A percentile compares a stretch with the other conserved stretches of the same genome.
phyloP scores from a whole-genome alignment of 2,888 invertebrate genomes.

The Plutella xylostella region DNA sequence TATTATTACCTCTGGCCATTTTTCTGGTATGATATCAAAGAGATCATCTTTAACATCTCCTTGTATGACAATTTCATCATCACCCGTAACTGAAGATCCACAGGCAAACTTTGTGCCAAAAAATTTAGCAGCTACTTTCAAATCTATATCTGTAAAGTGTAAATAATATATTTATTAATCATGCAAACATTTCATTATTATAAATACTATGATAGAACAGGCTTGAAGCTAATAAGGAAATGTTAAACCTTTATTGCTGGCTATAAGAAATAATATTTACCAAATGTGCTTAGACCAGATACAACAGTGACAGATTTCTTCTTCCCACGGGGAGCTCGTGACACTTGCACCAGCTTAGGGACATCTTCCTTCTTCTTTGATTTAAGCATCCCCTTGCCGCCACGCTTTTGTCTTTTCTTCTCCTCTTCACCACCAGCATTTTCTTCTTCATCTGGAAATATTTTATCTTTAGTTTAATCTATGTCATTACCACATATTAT shows the following conservation, averaged over 20 bases:
- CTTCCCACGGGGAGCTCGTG: conserved; percentile 94
- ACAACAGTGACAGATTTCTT: conserved; percentile 99
- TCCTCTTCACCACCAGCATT: conserved; percentile 88
- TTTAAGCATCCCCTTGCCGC: conserved; percentile 96
- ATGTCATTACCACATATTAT: no score
- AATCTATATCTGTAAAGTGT: conserved; percentile 85
- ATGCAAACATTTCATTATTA: not conserved
- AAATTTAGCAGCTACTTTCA: conserved; percentile 97
- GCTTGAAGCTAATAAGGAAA: no score
- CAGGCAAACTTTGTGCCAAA: conserved; percentile 98
- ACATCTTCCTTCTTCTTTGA: conserved; percentile 94
- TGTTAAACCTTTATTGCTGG: no score
- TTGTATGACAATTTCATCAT: conserved; percentile 99
- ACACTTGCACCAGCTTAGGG: conserved; percentile 86
- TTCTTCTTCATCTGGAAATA: conserved; percentile 69
- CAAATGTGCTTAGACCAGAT: conserved; percentile 94
- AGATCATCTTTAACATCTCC: conserved; percentile 99
- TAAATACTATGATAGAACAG: not conserved
- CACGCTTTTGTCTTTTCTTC: conserved; percentile 95
- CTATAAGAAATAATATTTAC: conserved; percentile 48
- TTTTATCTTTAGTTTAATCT: not conserved
- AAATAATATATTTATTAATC: conserved; percentile 3
- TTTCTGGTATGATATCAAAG: conserved; percentile 97
- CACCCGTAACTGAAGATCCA: conserved; percentile 98
- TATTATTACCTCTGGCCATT: conserved; percentile 90